Percentiles rank a stretch among this genome's conserved stretches.
Evolutionary conservation across 2,113 vertebrate genomes (phyloP).

Genomic region (Eupsittula cactorum): DNA sequence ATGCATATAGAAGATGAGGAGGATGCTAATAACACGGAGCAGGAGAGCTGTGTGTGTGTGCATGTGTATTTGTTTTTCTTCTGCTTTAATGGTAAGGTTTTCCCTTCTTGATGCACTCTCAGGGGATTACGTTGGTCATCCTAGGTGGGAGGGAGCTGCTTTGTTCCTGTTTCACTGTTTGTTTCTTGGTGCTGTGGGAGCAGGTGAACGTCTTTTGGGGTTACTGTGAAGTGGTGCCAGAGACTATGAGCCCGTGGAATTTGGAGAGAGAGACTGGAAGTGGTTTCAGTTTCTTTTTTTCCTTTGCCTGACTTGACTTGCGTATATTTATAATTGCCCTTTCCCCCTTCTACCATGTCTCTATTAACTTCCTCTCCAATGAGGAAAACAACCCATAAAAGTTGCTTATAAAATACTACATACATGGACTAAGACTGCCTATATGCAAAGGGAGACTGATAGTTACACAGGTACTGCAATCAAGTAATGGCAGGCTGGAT

Average conservation of each 20-base stretch:
- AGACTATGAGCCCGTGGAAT: neutral
- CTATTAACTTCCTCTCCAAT: neutral
- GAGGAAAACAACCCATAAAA: neutral
- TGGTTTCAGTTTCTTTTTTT: neutral
- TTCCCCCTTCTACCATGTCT: neutral
- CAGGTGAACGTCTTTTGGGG: constrained; percentile 41
- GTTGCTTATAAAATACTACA: neutral
- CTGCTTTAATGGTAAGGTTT: constrained; percentile 6
- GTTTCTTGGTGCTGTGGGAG: constrained; percentile 21
- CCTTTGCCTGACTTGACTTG: neutral
- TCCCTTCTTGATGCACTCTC: neutral
- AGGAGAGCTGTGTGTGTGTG: neutral
- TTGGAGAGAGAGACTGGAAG: constrained; percentile 33
- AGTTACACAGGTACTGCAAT: neutral
- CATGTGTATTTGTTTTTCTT: constrained; percentile 16
- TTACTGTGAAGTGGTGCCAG: constrained; percentile 45
- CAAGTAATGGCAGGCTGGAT: neutral
- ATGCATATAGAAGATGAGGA: neutral
- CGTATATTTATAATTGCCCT: neutral
- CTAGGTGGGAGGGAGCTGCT: constrained; percentile 21
- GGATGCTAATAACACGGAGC: neutral
- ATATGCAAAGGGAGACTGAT: neutral
- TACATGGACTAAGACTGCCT: neutral
- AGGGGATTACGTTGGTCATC: neutral
- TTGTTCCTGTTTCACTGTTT: constrained; percentile 19